Percentiles rank a stretch among this genome's conserved stretches.
Conservation (phyloP, 2,797 vertebrate genomes). For the Gymnothorax reevesii region DNA sequence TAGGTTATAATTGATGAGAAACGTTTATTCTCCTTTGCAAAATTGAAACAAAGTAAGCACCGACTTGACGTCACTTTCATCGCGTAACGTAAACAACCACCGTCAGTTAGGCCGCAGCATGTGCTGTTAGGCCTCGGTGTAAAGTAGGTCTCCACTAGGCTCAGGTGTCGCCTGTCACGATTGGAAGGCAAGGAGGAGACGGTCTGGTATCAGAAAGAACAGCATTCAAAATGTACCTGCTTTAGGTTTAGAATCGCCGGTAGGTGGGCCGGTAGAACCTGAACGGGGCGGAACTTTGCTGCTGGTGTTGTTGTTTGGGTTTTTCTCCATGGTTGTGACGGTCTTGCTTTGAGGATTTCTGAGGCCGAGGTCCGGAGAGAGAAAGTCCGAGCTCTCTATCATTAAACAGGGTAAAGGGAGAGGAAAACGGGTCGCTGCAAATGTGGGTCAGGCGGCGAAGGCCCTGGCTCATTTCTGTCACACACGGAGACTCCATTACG, state of each 20-base stretch:
- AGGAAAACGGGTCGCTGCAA: conserved; percentile 67
- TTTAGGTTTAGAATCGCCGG: conserved; percentile 92
- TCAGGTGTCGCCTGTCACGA: not conserved
- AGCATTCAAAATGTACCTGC: conserved; percentile 71
- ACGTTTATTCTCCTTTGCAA: not conserved
- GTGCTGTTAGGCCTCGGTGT: conserved; percentile 25
- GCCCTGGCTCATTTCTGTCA: conserved; percentile 92
- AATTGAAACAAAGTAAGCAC: not conserved
- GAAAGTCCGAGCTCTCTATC: conserved; percentile 71
- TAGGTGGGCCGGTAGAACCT: conserved; percentile 82
- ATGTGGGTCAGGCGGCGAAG: conserved; percentile 81
- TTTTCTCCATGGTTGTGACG: conserved; percentile 78
- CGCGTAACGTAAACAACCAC: conserved; percentile 61
- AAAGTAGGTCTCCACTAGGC: not conserved
- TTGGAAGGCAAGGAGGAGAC: not conserved
- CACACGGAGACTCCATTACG: conserved; percentile 90
- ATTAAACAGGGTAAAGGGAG: conserved; percentile 64
- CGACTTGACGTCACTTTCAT: conserved; percentile 51
- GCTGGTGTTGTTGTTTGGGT: conserved; percentile 75
- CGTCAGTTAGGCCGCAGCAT: conserved; percentile 54
- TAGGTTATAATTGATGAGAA: not conserved
- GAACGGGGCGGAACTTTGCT: conserved; percentile 87
- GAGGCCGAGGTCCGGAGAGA: conserved; percentile 80
- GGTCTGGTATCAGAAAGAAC: not conserved
- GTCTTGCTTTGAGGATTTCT: conserved; percentile 57